phyloP scores from a whole-genome alignment of 2,113 vertebrate genomes.

The Aphyosemion australe region DNA sequence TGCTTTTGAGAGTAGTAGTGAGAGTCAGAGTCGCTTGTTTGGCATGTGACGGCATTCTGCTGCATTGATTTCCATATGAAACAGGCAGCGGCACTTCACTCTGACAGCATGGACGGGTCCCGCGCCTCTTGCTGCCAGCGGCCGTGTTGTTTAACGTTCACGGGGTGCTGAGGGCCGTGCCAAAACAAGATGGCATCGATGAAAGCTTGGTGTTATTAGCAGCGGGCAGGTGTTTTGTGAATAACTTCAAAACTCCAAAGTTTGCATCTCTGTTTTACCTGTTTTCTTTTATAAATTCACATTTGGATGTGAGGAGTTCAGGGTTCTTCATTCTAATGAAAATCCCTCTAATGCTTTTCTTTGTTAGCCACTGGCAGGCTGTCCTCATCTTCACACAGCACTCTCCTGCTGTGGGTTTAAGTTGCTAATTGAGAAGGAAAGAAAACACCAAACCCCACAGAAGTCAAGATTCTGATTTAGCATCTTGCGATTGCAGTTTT shows the following conservation, averaged over 20 bases:
- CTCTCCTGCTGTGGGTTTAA: slow-evolving; percentile 82
- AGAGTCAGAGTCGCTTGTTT: slow-evolving; percentile 85
- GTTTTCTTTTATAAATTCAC: slow-evolving; percentile 73
- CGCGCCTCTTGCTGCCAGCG: slow-evolving; percentile 69
- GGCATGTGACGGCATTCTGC: slow-evolving; percentile 83
- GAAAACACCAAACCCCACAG: slow-evolving; percentile 62
- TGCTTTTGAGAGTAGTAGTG: slow-evolving; percentile 66
- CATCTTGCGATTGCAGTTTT: not conserved
- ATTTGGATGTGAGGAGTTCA: slow-evolving; percentile 69
- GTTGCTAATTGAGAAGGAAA: slow-evolving; percentile 77
- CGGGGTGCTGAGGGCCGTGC: slow-evolving; percentile 49
- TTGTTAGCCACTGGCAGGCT: slow-evolving; percentile 74
- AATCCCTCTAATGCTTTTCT: slow-evolving; percentile 81
- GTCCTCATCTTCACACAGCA: slow-evolving; percentile 72
- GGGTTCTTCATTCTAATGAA: slow-evolving; percentile 84
- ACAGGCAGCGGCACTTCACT: slow-evolving; percentile 74
- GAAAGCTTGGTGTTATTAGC: slow-evolving; percentile 66
- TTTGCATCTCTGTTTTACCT: slow-evolving; percentile 71
- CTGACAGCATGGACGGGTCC: slow-evolving; percentile 71
- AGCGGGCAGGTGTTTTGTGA: slow-evolving; percentile 41
- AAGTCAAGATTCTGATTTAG: slow-evolving; percentile 25
- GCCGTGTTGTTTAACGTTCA: slow-evolving; percentile 52
- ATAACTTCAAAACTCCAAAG: slow-evolving; percentile 69
- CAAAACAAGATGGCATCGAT: slow-evolving; percentile 75
- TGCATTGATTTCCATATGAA: slow-evolving; percentile 85